Conservation (phyloP, 2,797 vertebrate species). For the Onychomys torridus region DNA sequence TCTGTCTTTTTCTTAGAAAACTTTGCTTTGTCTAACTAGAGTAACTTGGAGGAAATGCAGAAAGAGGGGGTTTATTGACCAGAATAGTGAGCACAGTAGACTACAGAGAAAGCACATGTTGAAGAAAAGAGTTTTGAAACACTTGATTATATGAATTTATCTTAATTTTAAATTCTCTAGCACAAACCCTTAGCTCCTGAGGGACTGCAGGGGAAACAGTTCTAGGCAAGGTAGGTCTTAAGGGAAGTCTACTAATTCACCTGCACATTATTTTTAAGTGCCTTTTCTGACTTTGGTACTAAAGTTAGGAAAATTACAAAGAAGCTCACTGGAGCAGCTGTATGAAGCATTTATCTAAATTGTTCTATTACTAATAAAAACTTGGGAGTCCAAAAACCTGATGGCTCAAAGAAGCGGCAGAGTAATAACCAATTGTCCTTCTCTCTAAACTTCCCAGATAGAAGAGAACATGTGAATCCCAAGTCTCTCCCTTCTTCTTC, state of each 20-base stretch:
- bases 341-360: too few species aligned
- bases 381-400: too few species aligned
- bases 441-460: too few species aligned
- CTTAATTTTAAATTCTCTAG: slow-evolving; percentile 47
- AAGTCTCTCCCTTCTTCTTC: too few species aligned
- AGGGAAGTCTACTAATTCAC: background rate
- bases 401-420: too few species aligned
- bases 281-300: background rate
- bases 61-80: background rate
- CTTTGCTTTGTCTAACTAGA: slow-evolving; percentile 52
- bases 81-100: background rate
- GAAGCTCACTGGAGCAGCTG: background rate
- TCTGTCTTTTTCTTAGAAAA: slow-evolving; percentile 80
- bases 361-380: too few species aligned
- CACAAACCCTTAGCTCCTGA: background rate
- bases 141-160: slow-evolving; percentile 39
- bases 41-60: slow-evolving; percentile 24
- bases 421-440: too few species aligned
- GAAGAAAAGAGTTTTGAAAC: slow-evolving; percentile 19
- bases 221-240: slow-evolving; percentile 25
- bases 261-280: background rate
- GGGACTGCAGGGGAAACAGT: slow-evolving; percentile 31
- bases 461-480: too few species aligned
- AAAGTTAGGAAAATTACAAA: background rate
- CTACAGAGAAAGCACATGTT: slow-evolving; percentile 26